A percentile compares a stretch with the other conserved stretches of the same genome.
Conservation (phyloP, 1,140 invertebrate genomes). For the Centruroides vittatus region DNA sequence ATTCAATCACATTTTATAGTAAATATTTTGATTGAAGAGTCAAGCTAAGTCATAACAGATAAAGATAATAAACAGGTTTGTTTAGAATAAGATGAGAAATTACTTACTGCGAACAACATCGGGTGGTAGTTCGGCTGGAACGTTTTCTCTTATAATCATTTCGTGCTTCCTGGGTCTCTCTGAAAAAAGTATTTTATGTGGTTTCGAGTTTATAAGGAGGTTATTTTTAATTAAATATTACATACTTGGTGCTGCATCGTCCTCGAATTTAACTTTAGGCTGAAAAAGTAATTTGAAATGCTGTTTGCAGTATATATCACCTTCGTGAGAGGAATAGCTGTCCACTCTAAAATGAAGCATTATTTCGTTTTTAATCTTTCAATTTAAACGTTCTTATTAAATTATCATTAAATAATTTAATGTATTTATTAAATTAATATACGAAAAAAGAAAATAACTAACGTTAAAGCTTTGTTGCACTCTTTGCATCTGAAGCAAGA, state of each 20-base stretch:
- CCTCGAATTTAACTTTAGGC: conserved; percentile 66
- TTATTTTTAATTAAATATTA: neutral
- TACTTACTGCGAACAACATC: conserved; percentile 72
- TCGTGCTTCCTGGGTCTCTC: conserved; percentile 52
- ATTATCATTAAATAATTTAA: too few species aligned
- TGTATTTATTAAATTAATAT: too few species aligned
- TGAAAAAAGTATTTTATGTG: conserved; percentile 1
- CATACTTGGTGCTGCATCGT: conserved; percentile 13
- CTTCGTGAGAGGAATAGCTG: conserved; percentile 77
- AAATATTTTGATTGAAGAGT: neutral
- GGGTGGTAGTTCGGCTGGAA: conserved; percentile 70
- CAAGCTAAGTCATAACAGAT: neutral
- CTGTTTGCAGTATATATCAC: conserved; percentile 74
- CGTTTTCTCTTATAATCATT: conserved; percentile 80
- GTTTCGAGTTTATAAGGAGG: neutral
- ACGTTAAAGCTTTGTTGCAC: conserved; percentile 78
- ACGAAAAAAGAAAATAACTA: conserved; percentile 22
- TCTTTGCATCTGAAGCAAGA: conserved; percentile 79
- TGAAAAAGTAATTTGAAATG: conserved; percentile 84
- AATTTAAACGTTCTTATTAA: too few species aligned
- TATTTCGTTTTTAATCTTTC: too few species aligned
- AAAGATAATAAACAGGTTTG: neutral
- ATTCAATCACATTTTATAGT: neutral
- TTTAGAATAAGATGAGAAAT: neutral
- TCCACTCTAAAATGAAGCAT: conserved; percentile 49